phyloP scores from a whole-genome alignment of 2,888 invertebrate genomes.

The Andrena flavipes region DNA sequence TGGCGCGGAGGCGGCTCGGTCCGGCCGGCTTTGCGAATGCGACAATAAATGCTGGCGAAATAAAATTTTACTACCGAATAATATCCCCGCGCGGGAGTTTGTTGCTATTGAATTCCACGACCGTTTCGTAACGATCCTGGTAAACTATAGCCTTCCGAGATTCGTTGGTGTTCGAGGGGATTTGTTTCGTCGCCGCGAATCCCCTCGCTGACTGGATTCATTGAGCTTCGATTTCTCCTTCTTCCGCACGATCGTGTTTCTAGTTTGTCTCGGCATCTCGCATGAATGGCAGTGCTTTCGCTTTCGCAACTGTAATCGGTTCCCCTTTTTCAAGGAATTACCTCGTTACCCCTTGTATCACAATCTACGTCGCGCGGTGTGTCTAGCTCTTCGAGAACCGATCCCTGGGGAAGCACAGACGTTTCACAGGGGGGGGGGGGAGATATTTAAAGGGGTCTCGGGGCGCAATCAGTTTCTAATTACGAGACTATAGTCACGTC shows the following conservation, averaged over 20 bases:
- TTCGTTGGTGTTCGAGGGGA: slow-evolving; percentile 19
- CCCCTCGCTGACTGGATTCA: slow-evolving; percentile 10
- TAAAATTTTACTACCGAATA: slow-evolving; percentile 84
- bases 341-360: slow-evolving; percentile 7
- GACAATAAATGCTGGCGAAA: slow-evolving; percentile 83
- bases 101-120: slow-evolving; percentile 83
- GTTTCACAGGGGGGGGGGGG: background rate
- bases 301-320: too few species aligned
- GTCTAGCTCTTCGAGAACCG: slow-evolving; percentile 10
- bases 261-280: background rate
- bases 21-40: slow-evolving; percentile 70
- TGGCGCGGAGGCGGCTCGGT: slow-evolving; percentile 42
- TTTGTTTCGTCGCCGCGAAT: slow-evolving; percentile 36
- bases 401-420: background rate
- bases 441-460: slow-evolving; percentile 50
- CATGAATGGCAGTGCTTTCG: background rate
- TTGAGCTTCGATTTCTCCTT: background rate
- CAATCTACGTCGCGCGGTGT: background rate
- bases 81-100: slow-evolving; percentile 79
- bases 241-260: background rate
- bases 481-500: slow-evolving; percentile 48
- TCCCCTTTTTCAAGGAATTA: background rate
- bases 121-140: slow-evolving; percentile 69
- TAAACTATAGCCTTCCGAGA: slow-evolving; percentile 33
- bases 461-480: slow-evolving; percentile 62